Evolutionary conservation across 2,113 vertebrate genomes (phyloP).

Genomic region (Etheostoma spectabile): DNA sequence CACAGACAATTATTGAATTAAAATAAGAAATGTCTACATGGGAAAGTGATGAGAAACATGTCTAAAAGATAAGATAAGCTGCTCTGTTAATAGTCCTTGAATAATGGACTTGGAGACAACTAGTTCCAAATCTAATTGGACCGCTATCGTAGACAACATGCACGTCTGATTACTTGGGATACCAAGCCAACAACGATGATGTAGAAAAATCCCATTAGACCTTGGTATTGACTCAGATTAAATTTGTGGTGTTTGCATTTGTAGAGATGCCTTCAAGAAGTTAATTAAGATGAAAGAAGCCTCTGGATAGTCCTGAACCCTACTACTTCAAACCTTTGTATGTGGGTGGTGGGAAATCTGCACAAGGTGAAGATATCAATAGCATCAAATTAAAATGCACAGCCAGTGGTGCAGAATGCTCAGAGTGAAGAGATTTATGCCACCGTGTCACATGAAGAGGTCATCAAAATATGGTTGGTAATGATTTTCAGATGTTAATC

Average conservation of each 20-base stretch:
- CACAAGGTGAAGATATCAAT: constrained; percentile 52
- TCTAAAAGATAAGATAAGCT: constrained; percentile 27
- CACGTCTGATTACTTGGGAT: constrained; percentile 20
- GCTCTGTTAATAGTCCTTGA: constrained; percentile 30
- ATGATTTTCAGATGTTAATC: constrained; percentile 67
- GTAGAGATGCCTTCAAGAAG: constrained; percentile 30
- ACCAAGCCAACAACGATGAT: constrained; percentile 46
- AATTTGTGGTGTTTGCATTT: constrained; percentile 47
- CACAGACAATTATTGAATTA: constrained; percentile 27
- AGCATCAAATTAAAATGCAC: constrained; percentile 54
- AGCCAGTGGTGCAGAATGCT: background rate
- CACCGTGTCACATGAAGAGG: constrained; percentile 24
- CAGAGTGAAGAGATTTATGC: constrained; percentile 41
- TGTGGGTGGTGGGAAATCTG: constrained; percentile 18
- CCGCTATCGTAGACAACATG: background rate
- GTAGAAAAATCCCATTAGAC: constrained; percentile 47
- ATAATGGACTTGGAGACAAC: constrained; percentile 21
- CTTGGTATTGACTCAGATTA: constrained; percentile 31
- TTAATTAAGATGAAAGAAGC: constrained; percentile 57
- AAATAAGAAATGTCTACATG: constrained; percentile 5
- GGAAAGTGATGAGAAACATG: constrained; percentile 45
- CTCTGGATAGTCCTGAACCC: constrained; percentile 30
- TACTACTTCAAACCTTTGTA: constrained; percentile 27
- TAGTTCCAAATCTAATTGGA: constrained; percentile 44
- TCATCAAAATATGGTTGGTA: constrained; percentile 59